phyloP scores from a whole-genome alignment of 2,797 vertebrate genomes.

The Takifugu rubripes region DNA sequence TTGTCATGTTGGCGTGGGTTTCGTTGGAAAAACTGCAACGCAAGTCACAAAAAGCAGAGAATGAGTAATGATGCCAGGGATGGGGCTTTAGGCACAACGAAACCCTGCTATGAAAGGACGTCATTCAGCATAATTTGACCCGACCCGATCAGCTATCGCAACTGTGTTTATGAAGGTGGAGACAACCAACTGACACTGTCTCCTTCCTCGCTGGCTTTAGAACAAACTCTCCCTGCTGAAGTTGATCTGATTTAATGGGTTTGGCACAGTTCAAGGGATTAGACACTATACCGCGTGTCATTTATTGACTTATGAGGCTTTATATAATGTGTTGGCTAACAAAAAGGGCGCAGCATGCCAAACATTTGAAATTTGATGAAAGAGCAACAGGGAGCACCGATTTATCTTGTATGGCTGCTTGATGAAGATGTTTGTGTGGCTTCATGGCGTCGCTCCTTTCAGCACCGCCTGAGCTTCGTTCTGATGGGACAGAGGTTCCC shows the following conservation, averaged over 20 bases:
- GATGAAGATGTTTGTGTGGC: too few species aligned
- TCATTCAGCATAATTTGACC: background rate
- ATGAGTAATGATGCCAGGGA: background rate
- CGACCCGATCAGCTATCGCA: background rate
- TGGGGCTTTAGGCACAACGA: background rate
- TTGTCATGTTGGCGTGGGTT: too few species aligned
- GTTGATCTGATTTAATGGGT: background rate
- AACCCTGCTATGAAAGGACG: background rate
- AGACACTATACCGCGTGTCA: background rate
- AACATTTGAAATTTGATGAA: background rate
- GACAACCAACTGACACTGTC: background rate
- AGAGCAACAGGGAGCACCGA: background rate
- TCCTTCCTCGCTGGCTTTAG: background rate
- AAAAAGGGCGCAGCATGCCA: background rate
- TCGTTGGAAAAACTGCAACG: too few species aligned
- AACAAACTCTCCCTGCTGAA: background rate
- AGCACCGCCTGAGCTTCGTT: too few species aligned
- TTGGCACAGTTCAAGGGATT: background rate
- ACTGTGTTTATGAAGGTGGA: too few species aligned
- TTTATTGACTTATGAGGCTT: background rate
- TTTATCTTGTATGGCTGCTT: background rate
- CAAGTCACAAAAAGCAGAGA: slow-evolving; percentile 3
- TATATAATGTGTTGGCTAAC: background rate
- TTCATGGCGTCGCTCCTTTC: too few species aligned
- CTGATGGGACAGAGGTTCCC: too few species aligned